phyloP scores from a whole-genome alignment of 2,888 invertebrate genomes.

The Rosalia funebris region DNA sequence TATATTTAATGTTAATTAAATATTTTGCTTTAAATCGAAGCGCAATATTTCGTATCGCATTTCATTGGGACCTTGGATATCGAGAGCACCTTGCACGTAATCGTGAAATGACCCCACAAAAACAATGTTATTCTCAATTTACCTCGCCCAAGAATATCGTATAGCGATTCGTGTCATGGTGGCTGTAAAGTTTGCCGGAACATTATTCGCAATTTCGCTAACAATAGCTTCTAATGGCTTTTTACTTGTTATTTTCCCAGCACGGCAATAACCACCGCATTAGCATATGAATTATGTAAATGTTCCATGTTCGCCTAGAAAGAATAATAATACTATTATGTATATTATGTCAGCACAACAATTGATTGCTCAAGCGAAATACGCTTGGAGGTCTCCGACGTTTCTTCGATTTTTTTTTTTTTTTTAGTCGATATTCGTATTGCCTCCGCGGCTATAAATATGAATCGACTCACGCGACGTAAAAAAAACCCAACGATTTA shows the following conservation, averaged over 20 bases:
- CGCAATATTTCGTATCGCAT: too few species aligned
- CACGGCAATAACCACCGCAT: constrained; percentile 4
- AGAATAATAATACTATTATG: background rate
- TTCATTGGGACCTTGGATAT: too few species aligned
- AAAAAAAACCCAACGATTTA: constrained; percentile 13
- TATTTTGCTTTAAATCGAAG: too few species aligned
- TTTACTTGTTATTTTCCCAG: constrained; percentile 1
- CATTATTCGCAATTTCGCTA: background rate
- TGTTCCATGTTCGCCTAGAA: background rate
- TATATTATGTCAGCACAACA: constrained; percentile 4
- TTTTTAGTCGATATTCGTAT: background rate
- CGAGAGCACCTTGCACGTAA: too few species aligned
- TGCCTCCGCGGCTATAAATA: background rate
- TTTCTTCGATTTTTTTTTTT: background rate
- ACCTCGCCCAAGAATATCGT: background rate
- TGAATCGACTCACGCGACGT: background rate
- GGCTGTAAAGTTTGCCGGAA: background rate
- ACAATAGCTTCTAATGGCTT: background rate
- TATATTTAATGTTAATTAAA: too few species aligned
- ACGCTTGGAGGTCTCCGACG: background rate
- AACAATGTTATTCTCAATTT: background rate
- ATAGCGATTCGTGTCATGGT: background rate
- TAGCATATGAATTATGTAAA: constrained; percentile 10
- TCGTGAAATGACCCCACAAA: too few species aligned
- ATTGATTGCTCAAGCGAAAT: constrained; percentile 1